Percentiles rank a stretch among this genome's conserved stretches.
Evolutionary conservation across 2,888 invertebrate genomes (phyloP).

Genomic region (Cepaea hortensis): DNA sequence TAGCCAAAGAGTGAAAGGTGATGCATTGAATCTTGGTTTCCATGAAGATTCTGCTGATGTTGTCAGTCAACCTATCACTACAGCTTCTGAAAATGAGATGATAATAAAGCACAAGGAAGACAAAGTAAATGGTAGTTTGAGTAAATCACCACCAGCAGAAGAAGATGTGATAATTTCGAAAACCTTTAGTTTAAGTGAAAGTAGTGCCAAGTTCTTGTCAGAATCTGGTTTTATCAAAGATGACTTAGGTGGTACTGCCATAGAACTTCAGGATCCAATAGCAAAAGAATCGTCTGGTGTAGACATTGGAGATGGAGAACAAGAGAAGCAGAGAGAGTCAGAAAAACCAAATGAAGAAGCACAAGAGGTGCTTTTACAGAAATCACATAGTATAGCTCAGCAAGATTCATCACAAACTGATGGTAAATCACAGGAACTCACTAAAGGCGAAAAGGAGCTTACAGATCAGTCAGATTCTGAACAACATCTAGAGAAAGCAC

Average conservation of each 20-base stretch:
- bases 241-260: background rate
- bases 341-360: background rate
- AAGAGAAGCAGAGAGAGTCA: background rate
- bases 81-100: background rate
- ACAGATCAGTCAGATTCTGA: background rate
- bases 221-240: background rate
- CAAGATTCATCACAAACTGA: background rate
- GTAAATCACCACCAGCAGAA: background rate
- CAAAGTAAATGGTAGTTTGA: background rate
- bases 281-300: background rate
- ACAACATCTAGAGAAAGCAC: background rate
- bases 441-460: background rate
- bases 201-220: conserved; percentile 35
- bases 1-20: background rate
- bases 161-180: conserved; percentile 42
- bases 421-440: background rate
- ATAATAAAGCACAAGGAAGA: background rate
- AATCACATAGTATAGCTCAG: background rate
- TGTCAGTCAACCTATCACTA: background rate
- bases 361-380: background rate
- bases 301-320: background rate
- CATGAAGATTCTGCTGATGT: background rate
- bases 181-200: conserved; percentile 41
- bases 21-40: no score
- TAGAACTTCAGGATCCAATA: background rate